A percentile compares a stretch with the other conserved stretches of the same genome.
Conservation (phyloP, 2,797 vertebrate genomes). For the Sebastes nivosus region DNA sequence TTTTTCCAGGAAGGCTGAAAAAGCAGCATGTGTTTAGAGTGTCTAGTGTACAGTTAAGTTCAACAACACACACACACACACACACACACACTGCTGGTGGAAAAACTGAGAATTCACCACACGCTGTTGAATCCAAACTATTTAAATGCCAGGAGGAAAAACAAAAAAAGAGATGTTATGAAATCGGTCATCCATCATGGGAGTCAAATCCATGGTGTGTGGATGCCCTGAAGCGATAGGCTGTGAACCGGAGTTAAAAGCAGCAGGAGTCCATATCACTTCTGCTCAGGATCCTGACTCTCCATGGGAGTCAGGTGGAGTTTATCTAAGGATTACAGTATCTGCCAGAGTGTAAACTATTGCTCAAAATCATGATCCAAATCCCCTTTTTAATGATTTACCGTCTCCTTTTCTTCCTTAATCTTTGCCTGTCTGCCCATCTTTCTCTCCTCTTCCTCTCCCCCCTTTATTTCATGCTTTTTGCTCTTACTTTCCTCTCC, state of each 20-base stretch:
- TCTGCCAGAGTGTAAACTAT: background rate
- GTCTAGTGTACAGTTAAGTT: conserved; percentile 1
- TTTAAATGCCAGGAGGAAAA: conserved; percentile 1
- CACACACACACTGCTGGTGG: conserved; percentile 4
- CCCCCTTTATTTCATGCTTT: background rate
- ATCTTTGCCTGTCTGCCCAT: background rate
- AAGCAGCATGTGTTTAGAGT: conserved; percentile 4
- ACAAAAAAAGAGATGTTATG: background rate
- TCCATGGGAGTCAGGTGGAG: background rate
- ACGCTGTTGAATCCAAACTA: conserved; percentile 16
- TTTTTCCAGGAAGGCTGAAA: background rate
- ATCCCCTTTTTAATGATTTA: background rate
- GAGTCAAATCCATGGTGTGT: conserved; percentile 19
- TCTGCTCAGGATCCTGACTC: background rate
- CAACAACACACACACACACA: background rate
- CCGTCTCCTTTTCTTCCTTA: background rate
- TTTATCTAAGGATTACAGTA: conserved; percentile 1
- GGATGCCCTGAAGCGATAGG: conserved; percentile 12
- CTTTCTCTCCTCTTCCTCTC: background rate
- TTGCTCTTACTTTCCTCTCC: background rate
- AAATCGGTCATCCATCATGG: conserved; percentile 7
- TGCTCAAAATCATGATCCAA: background rate
- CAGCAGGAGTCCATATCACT: conserved; percentile 5
- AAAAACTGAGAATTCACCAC: conserved; percentile 31
- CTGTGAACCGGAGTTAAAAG: background rate